Evolutionary conservation across 2,888 invertebrate genomes (phyloP).

Genomic region (Sinopyrophorus schimmeli): DNA sequence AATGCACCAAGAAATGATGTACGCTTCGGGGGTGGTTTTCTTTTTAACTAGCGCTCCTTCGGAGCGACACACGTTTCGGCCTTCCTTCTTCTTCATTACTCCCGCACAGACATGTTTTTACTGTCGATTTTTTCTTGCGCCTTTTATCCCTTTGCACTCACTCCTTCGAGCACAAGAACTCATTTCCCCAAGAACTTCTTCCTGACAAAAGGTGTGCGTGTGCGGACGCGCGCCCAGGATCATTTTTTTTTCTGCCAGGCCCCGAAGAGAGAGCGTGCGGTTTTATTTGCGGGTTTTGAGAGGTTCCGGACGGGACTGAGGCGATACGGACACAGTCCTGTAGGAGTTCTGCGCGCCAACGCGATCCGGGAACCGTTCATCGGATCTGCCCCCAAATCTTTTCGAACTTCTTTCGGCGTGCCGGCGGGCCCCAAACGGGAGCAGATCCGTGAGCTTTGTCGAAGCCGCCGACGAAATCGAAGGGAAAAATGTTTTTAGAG

Average conservation of each 20-base stretch:
- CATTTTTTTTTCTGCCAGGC: no score
- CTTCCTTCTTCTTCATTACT: constrained; percentile 30
- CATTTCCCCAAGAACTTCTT: constrained; percentile 31
- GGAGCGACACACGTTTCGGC: constrained; percentile 24
- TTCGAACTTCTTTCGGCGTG: constrained; percentile 18
- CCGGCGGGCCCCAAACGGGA: no score
- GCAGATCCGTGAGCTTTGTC: constrained; percentile 23
- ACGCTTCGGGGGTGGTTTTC: constrained; percentile 49
- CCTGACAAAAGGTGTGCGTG: no score
- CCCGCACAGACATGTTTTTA: constrained; percentile 41
- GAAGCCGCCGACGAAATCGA: constrained; percentile 26
- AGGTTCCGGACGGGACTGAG: constrained; percentile 35
- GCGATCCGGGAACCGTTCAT: constrained; percentile 37
- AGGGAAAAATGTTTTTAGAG: constrained; percentile 28
- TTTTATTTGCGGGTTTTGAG: constrained; percentile 34
- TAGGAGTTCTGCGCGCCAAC: constrained; percentile 39
- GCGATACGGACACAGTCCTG: constrained; percentile 33
- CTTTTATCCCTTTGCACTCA: constrained; percentile 33
- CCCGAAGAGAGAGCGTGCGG: constrained; percentile 29
- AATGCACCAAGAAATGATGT: constrained; percentile 51
- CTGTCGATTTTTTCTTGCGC: constrained; percentile 32
- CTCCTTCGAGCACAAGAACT: constrained; percentile 29
- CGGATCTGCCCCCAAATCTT: constrained; percentile 30
- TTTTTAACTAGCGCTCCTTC: constrained; percentile 54
- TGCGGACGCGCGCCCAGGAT: no score